A percentile compares a stretch with the other conserved stretches of the same genome.
These are phyloP conservation scores for Nansenia antarctica DNA, from an alignment of 2,113 vertebrate genomes.

Conservation along the genomic window DNA sequence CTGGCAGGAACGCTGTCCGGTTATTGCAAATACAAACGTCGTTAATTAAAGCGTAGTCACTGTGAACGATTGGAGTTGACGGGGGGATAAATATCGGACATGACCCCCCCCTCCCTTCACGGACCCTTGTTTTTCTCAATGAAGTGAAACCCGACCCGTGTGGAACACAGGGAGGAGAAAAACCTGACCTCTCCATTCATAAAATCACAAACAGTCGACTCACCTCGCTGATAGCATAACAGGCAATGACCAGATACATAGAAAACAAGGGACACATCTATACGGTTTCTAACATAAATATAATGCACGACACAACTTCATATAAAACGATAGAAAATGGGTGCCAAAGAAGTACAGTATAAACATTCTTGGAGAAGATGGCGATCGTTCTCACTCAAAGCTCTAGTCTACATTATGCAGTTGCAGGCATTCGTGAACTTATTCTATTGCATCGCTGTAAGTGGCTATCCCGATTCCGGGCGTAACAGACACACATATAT, in stretches of 20 bases:
- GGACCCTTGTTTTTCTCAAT: slow-evolving; percentile 78
- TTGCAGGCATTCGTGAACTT: slow-evolving; percentile 35
- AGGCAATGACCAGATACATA: background rate
- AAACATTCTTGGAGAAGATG: slow-evolving; percentile 67
- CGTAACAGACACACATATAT: too few relatives aligned
- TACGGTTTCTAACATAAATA: background rate
- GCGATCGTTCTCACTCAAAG: slow-evolving; percentile 58
- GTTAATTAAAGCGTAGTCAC: background rate
- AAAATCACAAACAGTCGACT: slow-evolving; percentile 54
- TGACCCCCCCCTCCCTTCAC: slow-evolving; percentile 23
- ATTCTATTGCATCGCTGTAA: background rate
- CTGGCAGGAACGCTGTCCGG: too few relatives aligned
- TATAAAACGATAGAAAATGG: slow-evolving; percentile 52
- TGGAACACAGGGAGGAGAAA: slow-evolving; percentile 41
- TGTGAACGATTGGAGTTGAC: background rate
- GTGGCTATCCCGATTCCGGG: background rate
- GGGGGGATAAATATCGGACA: background rate
- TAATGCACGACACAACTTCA: slow-evolving; percentile 5
- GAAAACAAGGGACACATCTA: background rate
- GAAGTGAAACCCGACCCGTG: slow-evolving; percentile 77
- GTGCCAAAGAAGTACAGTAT: slow-evolving; percentile 66
- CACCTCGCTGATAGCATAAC: slow-evolving; percentile 33
- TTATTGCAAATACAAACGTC: too few relatives aligned
- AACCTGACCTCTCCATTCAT: slow-evolving; percentile 70
- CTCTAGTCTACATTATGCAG: slow-evolving; percentile 32